A percentile compares a stretch with the other conserved stretches of the same genome.
phyloP scores from a whole-genome alignment of 2,888 invertebrate species.

The Rhorus exstirpatorius region DNA sequence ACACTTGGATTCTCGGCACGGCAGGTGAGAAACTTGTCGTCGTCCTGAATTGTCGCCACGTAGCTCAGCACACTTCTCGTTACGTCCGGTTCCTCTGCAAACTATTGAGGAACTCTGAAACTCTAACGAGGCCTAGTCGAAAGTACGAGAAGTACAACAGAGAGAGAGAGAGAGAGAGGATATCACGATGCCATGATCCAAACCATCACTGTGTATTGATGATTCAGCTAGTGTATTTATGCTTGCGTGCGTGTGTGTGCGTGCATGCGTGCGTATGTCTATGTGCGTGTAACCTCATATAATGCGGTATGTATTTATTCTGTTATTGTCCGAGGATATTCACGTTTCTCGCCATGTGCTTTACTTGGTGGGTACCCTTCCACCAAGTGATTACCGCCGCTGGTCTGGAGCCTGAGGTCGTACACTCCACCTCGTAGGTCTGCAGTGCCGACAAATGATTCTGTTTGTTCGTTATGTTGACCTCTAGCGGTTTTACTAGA shows the following conservation, averaged over 20 bases:
- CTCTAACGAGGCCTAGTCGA: constrained; percentile 39
- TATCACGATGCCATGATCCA: neutral
- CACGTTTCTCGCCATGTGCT: constrained; percentile 94
- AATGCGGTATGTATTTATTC: neutral
- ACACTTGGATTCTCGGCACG: constrained; percentile 95
- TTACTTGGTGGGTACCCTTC: constrained; percentile 94
- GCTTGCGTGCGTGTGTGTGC: neutral
- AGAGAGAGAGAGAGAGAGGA: neutral
- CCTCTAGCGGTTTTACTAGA: constrained; percentile 94
- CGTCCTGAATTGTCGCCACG: constrained; percentile 94
- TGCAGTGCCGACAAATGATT: constrained; percentile 94
- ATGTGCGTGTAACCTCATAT: neutral
- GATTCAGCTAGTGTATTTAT: neutral
- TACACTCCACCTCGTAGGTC: constrained; percentile 94
- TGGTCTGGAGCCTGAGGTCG: constrained; percentile 94
- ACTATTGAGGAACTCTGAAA: constrained; percentile 75
- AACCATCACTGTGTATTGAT: neutral
- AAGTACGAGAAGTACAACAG: constrained; percentile 3
- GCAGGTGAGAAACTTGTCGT: constrained; percentile 95
- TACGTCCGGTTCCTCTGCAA: constrained; percentile 91
- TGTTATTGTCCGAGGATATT: constrained; percentile 84
- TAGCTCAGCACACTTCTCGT: constrained; percentile 94
- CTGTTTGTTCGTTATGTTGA: constrained; percentile 93
- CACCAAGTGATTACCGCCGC: constrained; percentile 96
- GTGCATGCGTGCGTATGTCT: neutral